phyloP scores from a whole-genome alignment of 2,888 invertebrate species.

The Saturnia pavonia region DNA sequence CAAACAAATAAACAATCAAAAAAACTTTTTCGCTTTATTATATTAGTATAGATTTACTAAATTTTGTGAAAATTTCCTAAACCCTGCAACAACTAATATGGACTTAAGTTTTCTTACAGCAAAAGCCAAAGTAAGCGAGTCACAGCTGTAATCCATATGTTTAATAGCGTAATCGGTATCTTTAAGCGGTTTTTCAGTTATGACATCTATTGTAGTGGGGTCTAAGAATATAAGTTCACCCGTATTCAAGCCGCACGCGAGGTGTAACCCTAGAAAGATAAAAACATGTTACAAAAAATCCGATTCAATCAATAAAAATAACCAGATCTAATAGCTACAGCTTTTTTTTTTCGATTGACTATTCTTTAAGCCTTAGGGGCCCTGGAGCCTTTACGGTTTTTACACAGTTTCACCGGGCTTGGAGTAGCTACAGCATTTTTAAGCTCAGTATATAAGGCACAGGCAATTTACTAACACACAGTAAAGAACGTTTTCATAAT shows the following conservation, averaged over 20 bases:
- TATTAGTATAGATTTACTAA: too few species aligned
- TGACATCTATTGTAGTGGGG: conserved; percentile 77
- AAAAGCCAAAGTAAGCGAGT: conserved; percentile 80
- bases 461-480: too few species aligned
- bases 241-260: conserved; percentile 82
- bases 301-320: background rate
- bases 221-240: conserved; percentile 83
- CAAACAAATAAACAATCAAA: too few species aligned
- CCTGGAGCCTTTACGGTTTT: too few species aligned
- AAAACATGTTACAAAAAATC: background rate
- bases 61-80: background rate
- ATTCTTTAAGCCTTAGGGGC: too few species aligned
- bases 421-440: too few species aligned
- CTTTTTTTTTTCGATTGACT: too few species aligned
- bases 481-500: too few species aligned
- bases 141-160: conserved; percentile 77
- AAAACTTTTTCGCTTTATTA: too few species aligned
- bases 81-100: background rate
- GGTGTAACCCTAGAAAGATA: conserved; percentile 66
- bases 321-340: background rate
- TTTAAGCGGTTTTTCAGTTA: conserved; percentile 66
- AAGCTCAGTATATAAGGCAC: too few species aligned
- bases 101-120: conserved; percentile 65
- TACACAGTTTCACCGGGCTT: too few species aligned
- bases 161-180: conserved; percentile 70